Evolutionary conservation across 2,113 vertebrate species (phyloP), one percentile per base, ranked within the genome.

Genomic region (Lepus americanus): DNA sequence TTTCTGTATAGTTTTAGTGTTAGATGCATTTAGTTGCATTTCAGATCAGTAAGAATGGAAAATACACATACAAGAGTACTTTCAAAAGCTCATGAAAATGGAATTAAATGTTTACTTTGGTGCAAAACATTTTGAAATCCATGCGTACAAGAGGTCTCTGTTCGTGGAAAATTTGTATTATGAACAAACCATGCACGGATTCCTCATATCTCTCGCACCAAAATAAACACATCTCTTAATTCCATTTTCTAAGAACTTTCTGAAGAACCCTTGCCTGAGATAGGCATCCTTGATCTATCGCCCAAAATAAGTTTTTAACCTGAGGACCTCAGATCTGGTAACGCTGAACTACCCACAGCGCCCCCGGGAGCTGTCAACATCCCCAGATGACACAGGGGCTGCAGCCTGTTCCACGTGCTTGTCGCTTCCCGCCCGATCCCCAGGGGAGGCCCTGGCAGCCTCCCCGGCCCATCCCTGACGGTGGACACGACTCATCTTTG

Each of bases 401-500:
- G 9, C 44, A 29, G 39, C 19, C 36, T 17, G 0, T 31, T 14
- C 4, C 67, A 6, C n/a, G 27, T 7, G 31, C 91, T 36, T 8
- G 23, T 25, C 64, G 59, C 23, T 82, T 44, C 70, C 67, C 0
- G 1, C 8, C n/a, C 8, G 13, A 25, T 4, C 80, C 29, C 76
- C 5, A 23, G 1, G 36, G 27, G 10, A 27, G 29, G 9, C 0
- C 29, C 29, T 0, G 0, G 12, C 55, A 59, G 59, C 10, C 8
- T 31, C 36, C 49, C 86, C 2, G 8, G 51, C 13, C 73, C 49
- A 25, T n/a, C 51, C 87, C 13, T 6, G 22, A 27, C 39, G 5
- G 12, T 49, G 70, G 55, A 59, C 31, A 23, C 5, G 2, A 33
- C 61, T 61, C 3, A 16, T 31, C 64, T 61, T 63, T 33, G 44